These are phyloP conservation scores for Cossypha dichroa DNA, from an alignment of 2,797 vertebrate species.

Conservation along the genomic window DNA sequence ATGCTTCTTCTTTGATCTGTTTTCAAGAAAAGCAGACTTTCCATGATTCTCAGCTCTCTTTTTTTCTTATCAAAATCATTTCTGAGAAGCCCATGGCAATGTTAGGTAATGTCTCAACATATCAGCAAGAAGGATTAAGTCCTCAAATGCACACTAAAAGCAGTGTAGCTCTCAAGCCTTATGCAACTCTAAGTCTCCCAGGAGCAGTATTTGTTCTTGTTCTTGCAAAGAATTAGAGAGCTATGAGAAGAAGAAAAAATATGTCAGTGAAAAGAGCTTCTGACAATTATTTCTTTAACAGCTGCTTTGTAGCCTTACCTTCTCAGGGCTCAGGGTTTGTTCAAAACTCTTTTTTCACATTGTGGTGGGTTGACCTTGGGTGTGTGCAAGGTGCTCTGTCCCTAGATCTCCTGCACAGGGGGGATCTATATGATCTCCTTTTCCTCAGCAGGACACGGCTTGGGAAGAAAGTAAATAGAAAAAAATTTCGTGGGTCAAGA, in stretches of 20 bases:
- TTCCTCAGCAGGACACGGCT: background rate
- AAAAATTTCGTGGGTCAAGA: background rate
- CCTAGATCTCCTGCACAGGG: background rate
- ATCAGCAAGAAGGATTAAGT: background rate
- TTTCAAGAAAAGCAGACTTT: background rate
- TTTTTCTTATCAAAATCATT: background rate
- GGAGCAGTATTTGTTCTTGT: background rate
- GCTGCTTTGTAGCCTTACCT: background rate
- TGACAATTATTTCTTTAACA: background rate
- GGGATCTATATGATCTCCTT: background rate
- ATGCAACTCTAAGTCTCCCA: background rate
- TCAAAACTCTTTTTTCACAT: background rate
- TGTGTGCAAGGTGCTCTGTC: background rate
- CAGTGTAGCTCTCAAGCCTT: background rate
- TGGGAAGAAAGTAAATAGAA: background rate
- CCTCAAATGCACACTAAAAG: background rate
- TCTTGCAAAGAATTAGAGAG: background rate
- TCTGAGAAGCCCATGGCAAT: background rate
- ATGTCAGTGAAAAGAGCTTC: background rate
- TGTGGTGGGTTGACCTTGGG: background rate
- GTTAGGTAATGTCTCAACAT: background rate
- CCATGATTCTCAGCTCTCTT: background rate
- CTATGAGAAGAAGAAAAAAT: background rate
- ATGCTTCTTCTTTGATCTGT: background rate
- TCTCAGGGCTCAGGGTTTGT: background rate